Evolutionary conservation across 2,113 vertebrate species (phyloP).

Genomic region (Abramis brama): DNA sequence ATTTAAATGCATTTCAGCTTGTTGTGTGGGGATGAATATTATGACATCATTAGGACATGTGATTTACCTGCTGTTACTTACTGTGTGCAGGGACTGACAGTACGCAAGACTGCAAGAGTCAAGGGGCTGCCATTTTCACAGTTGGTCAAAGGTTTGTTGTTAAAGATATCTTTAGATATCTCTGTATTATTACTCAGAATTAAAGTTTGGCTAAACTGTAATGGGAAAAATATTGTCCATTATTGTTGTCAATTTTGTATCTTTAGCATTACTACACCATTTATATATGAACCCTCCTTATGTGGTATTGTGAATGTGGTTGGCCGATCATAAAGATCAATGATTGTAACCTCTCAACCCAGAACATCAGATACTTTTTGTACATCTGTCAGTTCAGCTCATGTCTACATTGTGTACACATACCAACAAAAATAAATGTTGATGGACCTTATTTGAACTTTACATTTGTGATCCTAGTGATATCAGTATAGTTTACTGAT

Average conservation of each 20-base stretch:
- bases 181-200: not conserved
- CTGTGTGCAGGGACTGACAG: not conserved
- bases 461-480: not conserved
- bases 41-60: not conserved
- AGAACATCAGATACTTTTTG: not conserved
- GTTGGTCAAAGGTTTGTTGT: not conserved
- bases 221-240: not conserved
- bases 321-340: not conserved
- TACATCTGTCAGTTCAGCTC: not conserved
- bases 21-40: not conserved
- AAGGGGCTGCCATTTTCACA: not conserved
- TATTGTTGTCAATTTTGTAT: not conserved
- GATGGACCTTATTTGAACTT: not conserved
- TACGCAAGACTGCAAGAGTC: not conserved
- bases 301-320: not conserved
- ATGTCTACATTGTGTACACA: not conserved
- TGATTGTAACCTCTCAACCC: not conserved
- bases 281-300: not conserved
- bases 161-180: not conserved
- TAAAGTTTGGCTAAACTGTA: not conserved
- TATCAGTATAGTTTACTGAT: not conserved
- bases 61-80: not conserved
- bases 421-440: constrained; percentile 8
- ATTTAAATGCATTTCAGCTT: not conserved
- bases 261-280: not conserved